Evolutionary conservation across 2,113 vertebrate species (phyloP), one percentile per base, ranked within the genome.

Genomic region (Abramis brama): DNA sequence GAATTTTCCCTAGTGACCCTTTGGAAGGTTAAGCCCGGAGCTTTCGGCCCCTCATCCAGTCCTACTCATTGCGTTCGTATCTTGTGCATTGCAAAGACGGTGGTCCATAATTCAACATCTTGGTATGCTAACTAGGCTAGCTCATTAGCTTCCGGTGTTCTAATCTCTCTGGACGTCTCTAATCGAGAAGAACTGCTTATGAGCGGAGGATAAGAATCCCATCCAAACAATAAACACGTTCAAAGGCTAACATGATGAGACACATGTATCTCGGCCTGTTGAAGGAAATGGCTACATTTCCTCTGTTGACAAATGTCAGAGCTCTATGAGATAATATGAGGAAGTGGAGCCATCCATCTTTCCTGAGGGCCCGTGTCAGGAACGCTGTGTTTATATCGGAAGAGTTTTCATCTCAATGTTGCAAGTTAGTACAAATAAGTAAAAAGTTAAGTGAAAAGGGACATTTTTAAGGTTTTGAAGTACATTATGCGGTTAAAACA

Each of bases 1-100:
- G 95, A 95, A 96, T 97, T 97, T 97, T 95, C 97, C 94, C 94
- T 17, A 94, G 93, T 94, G 96, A 96, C 96, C 96, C 95, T 91
- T 91, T 27, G 89, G 94, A 74, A 96, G 97, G 96, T 98, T 97
- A 97, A 97, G 96, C 95, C 94, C 94, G 94, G 75, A n/a, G 95
- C 92, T 92, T 91, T 93, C 91, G 92, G 93, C 93, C 94, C 94
- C 91, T 94, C 57, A 64, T 93, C 91, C 90, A 89, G 91, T 23
- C 9, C 93, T 92, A 93, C 94, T 95, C 94, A 94, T 30, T 94
- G 95, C 94, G 91, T 36, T 62, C 39, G 84, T 66, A 83, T 71
- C 68, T 36, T 57, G 19, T 57, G 23, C 21, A 52, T 27, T 2
- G 12, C 45, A 52, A 27, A 27, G 1, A 52, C 7, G 7, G 13